Base-by-base conservation (phyloP, 2,113 vertebrate species). In the Alouatta palliata region DNA sequence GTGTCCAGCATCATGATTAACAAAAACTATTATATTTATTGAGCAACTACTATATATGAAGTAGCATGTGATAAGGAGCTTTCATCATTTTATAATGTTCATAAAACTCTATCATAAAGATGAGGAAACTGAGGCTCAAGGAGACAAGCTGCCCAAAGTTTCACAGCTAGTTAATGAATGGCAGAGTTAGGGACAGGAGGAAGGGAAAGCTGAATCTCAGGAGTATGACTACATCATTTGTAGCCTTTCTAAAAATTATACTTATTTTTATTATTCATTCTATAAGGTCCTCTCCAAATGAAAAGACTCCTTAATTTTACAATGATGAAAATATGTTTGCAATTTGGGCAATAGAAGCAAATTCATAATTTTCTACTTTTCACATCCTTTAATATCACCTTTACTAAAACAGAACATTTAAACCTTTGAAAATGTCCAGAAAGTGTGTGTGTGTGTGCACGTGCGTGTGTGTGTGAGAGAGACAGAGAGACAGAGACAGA, bases 341-440 rank as follows among this genome's bases (percentile, higher is more conserved):
- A 71, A 45, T 93, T 80, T 94, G 10, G 58, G 10, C 6, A 91
- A 64, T 5, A 40, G 10, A 79, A 75, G 14, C 49, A 71, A 92
- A 83, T 61, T 84, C 77, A 90, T 49, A 94, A 93, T 73, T 71
- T 12, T 89, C 73, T 87, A 58, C 8, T 11, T 58, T 91, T 71
- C 23, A 47, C 4, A 61, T 56, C 21, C 21, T 88, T 85, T 76
- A 93, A 64, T 20, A 89, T 16, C 58, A 0, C 4, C 7, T 64
- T 89, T 93, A 56, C 21, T 32, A 11, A 89, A 45, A 92, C 37
- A 32, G 5, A 0, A 3, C 37, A 5, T 52, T 94, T 79, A 80
- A 75, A 92, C 8, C 84, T 76, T 84, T 90, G 35, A 83, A 96
- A 95, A 70, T 12, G 13, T 91, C 61, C 30, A 75, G 43, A 68